Evolutionary conservation across 2,888 invertebrate species (phyloP), one percentile per base, ranked within the genome.

Genomic region (Pollenia labialis): DNA sequence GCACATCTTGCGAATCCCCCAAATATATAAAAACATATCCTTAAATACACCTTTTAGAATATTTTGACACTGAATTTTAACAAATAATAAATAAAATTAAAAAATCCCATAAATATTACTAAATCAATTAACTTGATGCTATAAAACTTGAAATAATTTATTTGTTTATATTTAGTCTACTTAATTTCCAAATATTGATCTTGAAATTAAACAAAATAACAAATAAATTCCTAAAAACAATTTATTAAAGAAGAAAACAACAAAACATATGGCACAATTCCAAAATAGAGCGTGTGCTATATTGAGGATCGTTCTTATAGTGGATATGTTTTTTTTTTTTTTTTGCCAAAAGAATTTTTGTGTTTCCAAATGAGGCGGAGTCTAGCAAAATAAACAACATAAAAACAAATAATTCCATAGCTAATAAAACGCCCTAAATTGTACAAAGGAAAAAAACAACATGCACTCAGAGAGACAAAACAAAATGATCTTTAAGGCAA

Each of bases 291-390:
- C 66, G 75, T 75, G 81, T 75, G 81, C 75, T 66, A 50, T 66
- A 18, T 14, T 16, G 14, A n/a, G 44, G 66, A 68, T 75, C 75
- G 44, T 18, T 11, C 16, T 16, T 7, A 60, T 16, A 52, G n/a
- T 23, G 32, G n/a, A 48, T 68, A 40, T 16, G 23, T 23, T 54
- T 54, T 42, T 54, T 42, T 18, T 6, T 52, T 46, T 16, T 7
- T 42, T 48, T 56, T 32, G 54, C 64, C 42, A 42, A 48, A 58
- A 46, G 14, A 32, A 12, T 40, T 23, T 54, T 42, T 81, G 40
- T 40, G 54, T 62, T 83, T 62, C 54, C 75, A 76, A 76, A 72
- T 64, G 64, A 87, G 88, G 88, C 88, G 88, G 88, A 88, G 88
- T 81, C 83, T 85, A 58, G n/a, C 42, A 42, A 84, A 75, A 62